phyloP scores from a whole-genome alignment of 2,113 vertebrate species.

The Mormoops blainvillei region DNA sequence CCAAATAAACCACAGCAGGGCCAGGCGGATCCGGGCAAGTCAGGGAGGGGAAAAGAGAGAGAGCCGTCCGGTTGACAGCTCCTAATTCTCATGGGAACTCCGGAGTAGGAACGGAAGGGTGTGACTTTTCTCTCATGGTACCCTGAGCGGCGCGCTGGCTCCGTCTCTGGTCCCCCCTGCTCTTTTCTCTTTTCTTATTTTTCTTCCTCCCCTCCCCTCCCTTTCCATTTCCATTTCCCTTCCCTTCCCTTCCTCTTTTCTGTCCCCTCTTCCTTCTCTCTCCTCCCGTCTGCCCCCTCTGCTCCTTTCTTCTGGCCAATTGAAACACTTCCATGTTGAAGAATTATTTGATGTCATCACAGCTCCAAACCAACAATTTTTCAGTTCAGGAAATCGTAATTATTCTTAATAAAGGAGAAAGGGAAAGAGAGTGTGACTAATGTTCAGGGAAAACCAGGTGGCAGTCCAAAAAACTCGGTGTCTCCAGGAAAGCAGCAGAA shows the following conservation, averaged over 20 bases:
- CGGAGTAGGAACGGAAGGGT: background rate
- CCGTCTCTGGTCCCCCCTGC: background rate
- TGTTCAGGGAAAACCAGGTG: constrained; percentile 71
- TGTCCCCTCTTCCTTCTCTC: background rate
- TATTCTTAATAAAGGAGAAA: constrained; percentile 77
- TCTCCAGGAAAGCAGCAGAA: constrained; percentile 72
- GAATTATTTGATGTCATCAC: background rate
- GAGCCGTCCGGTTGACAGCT: constrained; percentile 20
- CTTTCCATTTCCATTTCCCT: no score
- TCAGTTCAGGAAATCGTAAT: constrained; percentile 64
- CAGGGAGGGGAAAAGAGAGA: constrained; percentile 25
- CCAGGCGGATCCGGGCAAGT: background rate
- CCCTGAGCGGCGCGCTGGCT: no score
- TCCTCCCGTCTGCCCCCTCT: background rate
- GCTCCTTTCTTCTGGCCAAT: background rate
- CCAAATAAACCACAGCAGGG: constrained; percentile 48
- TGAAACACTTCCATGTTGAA: constrained; percentile 32
- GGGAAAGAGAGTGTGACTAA: constrained; percentile 71
- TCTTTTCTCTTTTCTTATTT: background rate
- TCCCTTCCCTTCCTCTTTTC: rapidly evolving
- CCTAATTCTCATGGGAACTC: background rate
- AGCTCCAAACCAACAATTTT: constrained; percentile 37
- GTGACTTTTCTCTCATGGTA: background rate
- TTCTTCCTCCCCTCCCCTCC: background rate
- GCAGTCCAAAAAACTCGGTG: constrained; percentile 73